phyloP scores from a whole-genome alignment of 2,797 vertebrate genomes.

The Oreochromis grahami region DNA sequence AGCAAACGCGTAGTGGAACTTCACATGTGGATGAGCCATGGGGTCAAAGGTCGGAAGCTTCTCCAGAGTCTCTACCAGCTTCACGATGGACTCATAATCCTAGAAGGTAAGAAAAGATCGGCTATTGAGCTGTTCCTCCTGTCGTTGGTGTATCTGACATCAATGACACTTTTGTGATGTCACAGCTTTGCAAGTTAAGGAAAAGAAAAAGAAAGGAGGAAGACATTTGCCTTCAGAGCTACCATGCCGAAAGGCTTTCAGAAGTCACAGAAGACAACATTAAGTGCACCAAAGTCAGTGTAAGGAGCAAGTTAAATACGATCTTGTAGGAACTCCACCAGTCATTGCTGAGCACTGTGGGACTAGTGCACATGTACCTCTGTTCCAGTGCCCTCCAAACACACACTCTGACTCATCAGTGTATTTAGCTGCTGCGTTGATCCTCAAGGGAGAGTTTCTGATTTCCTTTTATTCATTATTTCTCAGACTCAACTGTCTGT shows the following conservation, averaged over 20 bases:
- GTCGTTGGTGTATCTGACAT: background rate
- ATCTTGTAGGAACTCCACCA: background rate
- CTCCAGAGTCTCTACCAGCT: constrained; percentile 93
- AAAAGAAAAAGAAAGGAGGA: background rate
- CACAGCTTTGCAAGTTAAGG: background rate
- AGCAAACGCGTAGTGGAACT: constrained; percentile 96
- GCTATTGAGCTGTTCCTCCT: background rate
- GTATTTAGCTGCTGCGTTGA: background rate
- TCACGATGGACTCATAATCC: constrained; percentile 97
- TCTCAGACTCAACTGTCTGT: background rate
- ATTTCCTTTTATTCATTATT: background rate
- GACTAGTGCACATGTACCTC: background rate
- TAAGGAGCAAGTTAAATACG: background rate
- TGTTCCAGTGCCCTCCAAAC: background rate
- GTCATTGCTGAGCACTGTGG: background rate
- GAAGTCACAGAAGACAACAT: background rate
- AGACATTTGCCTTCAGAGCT: background rate
- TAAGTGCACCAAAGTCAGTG: background rate
- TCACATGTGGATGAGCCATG: constrained; percentile 90
- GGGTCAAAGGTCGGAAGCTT: constrained; percentile 96
- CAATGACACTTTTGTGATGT: background rate
- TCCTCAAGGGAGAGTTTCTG: background rate
- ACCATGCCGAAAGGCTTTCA: background rate
- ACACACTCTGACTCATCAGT: background rate
- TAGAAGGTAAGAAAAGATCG: constrained; percentile 43